A percentile compares a stretch with the other conserved stretches of the same genome.
These are phyloP conservation scores for Charaxes varanes DNA, from an alignment of 1,140 invertebrate species.

Conservation along the genomic window DNA sequence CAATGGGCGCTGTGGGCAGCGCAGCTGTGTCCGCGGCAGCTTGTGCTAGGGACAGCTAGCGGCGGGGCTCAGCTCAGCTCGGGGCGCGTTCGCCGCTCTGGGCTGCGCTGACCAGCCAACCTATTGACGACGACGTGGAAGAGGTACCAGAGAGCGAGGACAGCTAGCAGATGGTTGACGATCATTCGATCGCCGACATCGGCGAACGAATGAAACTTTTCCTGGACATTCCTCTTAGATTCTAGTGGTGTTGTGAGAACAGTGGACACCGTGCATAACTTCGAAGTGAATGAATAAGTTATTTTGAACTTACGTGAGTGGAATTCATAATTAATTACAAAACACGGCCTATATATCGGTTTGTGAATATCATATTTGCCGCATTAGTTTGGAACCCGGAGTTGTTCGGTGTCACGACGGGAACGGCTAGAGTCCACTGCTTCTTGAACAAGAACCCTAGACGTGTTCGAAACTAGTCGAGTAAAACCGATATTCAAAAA, in stretches of 20 bases:
- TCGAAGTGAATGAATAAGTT: no score
- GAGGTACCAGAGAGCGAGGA: constrained; percentile 52
- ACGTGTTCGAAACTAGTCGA: no score
- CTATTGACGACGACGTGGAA: constrained; percentile 61
- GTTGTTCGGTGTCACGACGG: no score
- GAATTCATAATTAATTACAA: no score
- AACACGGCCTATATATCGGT: no score
- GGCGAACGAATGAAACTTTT: constrained; percentile 75
- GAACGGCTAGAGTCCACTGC: no score
- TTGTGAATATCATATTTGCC: no score
- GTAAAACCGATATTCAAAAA: no score
- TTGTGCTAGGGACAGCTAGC: constrained; percentile 72
- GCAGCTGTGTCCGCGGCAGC: constrained; percentile 63
- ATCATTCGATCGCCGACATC: constrained; percentile 63
- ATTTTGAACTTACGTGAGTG: no score
- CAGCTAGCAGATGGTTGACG: constrained; percentile 74
- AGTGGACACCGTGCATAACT: no score
- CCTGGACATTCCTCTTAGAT: constrained; percentile 72
- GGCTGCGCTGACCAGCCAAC: constrained; percentile 79
- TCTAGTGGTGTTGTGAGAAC: constrained; percentile 30
- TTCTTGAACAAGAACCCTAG: no score
- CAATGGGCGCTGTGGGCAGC: constrained; percentile 61
- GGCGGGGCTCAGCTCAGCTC: constrained; percentile 60
- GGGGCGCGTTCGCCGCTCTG: constrained; percentile 78
- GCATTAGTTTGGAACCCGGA: no score